Conservation (phyloP, 2,888 invertebrate species). For the Resseliella maxima region DNA sequence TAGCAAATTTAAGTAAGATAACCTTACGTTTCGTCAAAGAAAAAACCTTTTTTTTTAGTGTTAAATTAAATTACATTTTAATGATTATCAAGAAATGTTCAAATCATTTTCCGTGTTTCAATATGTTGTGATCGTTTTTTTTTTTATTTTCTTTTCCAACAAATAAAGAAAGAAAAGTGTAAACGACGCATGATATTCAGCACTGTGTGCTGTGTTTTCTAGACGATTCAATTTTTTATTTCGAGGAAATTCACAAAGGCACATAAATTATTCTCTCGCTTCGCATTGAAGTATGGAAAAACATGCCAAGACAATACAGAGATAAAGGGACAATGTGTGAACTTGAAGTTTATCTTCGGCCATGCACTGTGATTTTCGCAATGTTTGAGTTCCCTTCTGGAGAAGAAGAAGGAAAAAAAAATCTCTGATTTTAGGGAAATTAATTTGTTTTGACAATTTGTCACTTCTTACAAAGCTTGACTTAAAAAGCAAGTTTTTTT, state of each 20-base stretch:
- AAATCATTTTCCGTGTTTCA: conserved; percentile 26
- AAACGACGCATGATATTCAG: neutral
- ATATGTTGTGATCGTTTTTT: conserved; percentile 10
- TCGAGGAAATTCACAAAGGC: neutral
- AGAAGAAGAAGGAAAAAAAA: too few species aligned
- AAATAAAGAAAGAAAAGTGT: neutral
- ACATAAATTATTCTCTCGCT: neutral
- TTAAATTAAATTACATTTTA: conserved; percentile 34
- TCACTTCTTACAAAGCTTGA: too few species aligned
- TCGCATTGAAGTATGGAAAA: conserved; percentile 7
- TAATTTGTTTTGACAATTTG: too few species aligned
- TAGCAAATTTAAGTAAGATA: neutral
- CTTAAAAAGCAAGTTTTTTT: too few species aligned
- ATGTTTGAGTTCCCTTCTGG: too few species aligned
- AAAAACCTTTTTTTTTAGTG: neutral
- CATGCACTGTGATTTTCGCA: too few species aligned
- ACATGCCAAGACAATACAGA: conserved; percentile 1
- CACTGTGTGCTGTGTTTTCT: conserved; percentile 36
- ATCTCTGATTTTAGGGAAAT: too few species aligned
- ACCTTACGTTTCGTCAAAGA: neutral
- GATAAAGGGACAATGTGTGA: conserved; percentile 31
- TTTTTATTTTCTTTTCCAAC: neutral
- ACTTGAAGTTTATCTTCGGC: neutral
- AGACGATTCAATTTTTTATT: neutral
- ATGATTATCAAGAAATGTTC: conserved; percentile 20